These are phyloP conservation scores for Dinothrombium tinctorium DNA, from an alignment of 1,140 invertebrate genomes.

Conservation along the genomic window DNA sequence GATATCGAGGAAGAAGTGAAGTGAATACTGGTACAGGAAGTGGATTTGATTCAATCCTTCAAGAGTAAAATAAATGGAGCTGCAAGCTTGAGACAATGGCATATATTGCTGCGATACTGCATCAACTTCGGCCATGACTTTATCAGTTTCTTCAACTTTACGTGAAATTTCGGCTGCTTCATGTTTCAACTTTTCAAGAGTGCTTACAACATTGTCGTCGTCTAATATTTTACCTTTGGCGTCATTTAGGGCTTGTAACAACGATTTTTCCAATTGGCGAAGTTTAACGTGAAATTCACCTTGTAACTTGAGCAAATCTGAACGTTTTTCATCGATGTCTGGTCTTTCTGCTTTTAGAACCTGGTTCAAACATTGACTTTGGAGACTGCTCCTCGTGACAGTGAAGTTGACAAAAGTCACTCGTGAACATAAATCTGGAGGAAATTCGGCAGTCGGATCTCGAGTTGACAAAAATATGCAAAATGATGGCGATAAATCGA, in stretches of 20 bases:
- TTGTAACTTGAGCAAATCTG: constrained; percentile 89
- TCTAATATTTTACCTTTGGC: constrained; percentile 96
- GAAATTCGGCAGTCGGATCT: constrained; percentile 96
- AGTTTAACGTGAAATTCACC: constrained; percentile 92
- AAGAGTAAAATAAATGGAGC: constrained; percentile 96
- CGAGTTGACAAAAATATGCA: constrained; percentile 95
- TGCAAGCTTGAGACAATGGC: constrained; percentile 82
- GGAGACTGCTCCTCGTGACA: constrained; percentile 83
- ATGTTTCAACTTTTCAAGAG: constrained; percentile 88
- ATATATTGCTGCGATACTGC: constrained; percentile 94
- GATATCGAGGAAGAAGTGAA: constrained; percentile 97
- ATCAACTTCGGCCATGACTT: constrained; percentile 95
- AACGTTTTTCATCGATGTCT: constrained; percentile 94
- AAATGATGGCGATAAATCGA: constrained; percentile 96
- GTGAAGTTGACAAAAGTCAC: constrained; percentile 99
- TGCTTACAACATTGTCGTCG: constrained; percentile 94
- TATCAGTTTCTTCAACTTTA: constrained; percentile 95
- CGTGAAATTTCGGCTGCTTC: constrained; percentile 86
- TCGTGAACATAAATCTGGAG: constrained; percentile 92
- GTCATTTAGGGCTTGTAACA: constrained; percentile 90
- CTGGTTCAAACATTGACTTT: constrained; percentile 95
- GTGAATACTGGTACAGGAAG: constrained; percentile 94
- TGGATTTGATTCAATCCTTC: constrained; percentile 89
- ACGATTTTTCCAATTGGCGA: constrained; percentile 85
- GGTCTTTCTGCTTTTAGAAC: constrained; percentile 91